Evolutionary conservation across 2,797 vertebrate species (phyloP), one percentile per base, ranked within the genome.

Genomic region (Sitta carolinensis): DNA sequence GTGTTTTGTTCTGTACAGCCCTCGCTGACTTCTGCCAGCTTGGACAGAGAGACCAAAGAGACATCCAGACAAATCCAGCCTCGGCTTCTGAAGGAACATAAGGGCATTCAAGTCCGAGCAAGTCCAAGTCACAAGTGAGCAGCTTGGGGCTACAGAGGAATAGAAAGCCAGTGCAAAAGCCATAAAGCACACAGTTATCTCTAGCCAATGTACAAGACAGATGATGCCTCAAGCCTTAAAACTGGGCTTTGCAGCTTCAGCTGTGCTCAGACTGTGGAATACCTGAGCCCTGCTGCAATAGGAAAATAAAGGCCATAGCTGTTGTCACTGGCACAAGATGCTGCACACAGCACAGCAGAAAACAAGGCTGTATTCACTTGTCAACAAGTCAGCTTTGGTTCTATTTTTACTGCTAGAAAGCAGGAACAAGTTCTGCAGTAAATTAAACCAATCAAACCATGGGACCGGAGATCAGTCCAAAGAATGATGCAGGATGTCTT

Each of bases 271-370:
- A 42, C 68, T 82, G 34, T 21, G 78, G 92, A 83, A 97, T 91
- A 93, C 89, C 92, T 92, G 72, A 92, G 79, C 30, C 6, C 47
- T 91, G 79, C 72, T 77, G 94, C 91, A 95, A 91, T 40, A 66
- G 89, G 93, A 89, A 96, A 92, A 91, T 48, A 42, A 13, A 83
- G 87, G 48, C 59, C 91, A 70, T 8, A 74, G 81, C 52, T 89
- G 34, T 5, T 89, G 82, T 63, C 78, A 36, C 83, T 89, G 93
- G 92, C 88, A 92, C 40, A 57, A 67, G 75, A 90, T n/a, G 70
- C 58, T 36, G 59, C 58, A 77, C 57, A 80, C 72, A 90, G 67
- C 34, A 64, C 10, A 38, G 63, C 68, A 95, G 63, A 90, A 82
- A 92, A 55, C 74, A 89, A 78, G 89, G 89, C 4, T 47, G 15